Conservation (phyloP, 2,113 vertebrate genomes). For the Piprites chloris region DNA sequence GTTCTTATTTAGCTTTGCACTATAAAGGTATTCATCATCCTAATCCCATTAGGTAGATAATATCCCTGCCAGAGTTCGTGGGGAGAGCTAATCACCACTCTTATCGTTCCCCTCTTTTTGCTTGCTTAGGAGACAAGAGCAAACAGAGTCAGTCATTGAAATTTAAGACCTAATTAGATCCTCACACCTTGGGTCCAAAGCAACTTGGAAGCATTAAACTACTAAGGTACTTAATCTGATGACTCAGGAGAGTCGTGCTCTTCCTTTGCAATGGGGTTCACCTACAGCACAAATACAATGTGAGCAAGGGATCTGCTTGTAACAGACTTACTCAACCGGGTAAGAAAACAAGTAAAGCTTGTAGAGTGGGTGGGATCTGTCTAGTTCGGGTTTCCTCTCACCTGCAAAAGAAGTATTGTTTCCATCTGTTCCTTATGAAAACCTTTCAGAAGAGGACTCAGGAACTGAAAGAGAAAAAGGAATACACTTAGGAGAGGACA, state of each 20-base stretch:
- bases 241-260: not conserved
- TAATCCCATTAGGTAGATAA: not conserved
- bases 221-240: not conserved
- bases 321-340: not conserved
- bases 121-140: not conserved
- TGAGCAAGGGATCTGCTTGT: not conserved
- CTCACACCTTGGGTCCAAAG: constrained; percentile 8
- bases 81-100: not conserved
- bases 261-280: not conserved
- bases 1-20: not conserved
- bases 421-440: not conserved
- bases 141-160: not conserved
- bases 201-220: not conserved
- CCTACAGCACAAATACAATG: not conserved
- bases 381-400: not conserved
- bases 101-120: not conserved
- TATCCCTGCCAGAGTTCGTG: not conserved
- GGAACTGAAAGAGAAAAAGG: not conserved
- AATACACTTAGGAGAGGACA: not conserved
- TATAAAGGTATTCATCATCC: not conserved
- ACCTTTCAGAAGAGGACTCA: not conserved
- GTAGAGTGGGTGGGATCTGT: not conserved
- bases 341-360: not conserved
- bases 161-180: constrained; percentile 21
- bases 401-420: not conserved